Evolutionary conservation across 2,797 vertebrate species (phyloP).

Genomic region (Merluccius polli): DNA sequence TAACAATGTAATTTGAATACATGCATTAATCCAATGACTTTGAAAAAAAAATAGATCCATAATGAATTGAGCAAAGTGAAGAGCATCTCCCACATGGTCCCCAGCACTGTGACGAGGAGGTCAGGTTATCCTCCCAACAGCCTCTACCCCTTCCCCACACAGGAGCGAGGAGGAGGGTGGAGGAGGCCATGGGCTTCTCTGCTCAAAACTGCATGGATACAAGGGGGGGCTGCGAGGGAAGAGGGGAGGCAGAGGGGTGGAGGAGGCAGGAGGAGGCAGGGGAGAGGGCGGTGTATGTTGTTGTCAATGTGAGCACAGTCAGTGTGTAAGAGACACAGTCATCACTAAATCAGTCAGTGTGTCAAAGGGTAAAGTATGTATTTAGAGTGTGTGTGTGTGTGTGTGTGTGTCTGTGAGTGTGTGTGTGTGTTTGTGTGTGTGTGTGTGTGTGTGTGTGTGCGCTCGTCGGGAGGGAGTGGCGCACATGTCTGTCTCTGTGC

Average conservation of each 20-base stretch:
- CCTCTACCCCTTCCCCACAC: constrained; percentile 49
- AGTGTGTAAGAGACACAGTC: constrained; percentile 67
- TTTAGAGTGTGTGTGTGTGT: constrained; percentile 37
- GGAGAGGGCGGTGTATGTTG: constrained; percentile 50
- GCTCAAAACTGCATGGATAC: constrained; percentile 82
- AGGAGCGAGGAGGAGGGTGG: constrained; percentile 36
- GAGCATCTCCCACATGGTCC: constrained; percentile 21
- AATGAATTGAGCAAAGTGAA: not conserved
- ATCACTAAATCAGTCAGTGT: constrained; percentile 62
- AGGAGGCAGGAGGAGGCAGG: constrained; percentile 40
- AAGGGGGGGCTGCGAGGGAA: constrained; percentile 63
- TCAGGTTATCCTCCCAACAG: constrained; percentile 45
- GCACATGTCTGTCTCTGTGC: constrained; percentile 29
- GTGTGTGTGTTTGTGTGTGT: constrained; percentile 50
- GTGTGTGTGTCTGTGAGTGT: constrained; percentile 53
- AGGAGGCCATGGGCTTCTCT: constrained; percentile 56
- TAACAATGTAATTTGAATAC: not conserved
- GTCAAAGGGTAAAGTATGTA: constrained; percentile 34
- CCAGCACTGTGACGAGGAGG: constrained; percentile 47
- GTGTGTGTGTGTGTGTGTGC: constrained; percentile 45
- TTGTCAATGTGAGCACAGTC: constrained; percentile 53
- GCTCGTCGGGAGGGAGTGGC: constrained; percentile 37
- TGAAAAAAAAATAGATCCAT: not conserved
- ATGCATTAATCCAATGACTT: not conserved
- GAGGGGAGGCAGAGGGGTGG: constrained; percentile 34